Evolutionary conservation across 2,113 vertebrate genomes (phyloP).

Genomic region (Odocoileus virginianus): DNA sequence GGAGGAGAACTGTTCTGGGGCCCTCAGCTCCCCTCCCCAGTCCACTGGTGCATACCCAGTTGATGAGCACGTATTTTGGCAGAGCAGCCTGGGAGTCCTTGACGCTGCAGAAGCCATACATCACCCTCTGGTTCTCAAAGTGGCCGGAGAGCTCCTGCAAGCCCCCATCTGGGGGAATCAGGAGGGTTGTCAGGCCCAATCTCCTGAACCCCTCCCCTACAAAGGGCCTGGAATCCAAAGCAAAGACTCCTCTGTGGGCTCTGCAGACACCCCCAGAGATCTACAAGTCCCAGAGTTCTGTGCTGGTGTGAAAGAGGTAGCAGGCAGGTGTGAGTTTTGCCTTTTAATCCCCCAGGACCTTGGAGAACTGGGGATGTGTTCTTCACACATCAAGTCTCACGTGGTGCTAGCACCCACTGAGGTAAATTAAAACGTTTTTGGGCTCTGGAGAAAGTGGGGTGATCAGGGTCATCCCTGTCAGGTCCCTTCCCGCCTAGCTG

Average conservation of each 20-base stretch:
- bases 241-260: background rate
- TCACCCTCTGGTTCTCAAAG: slow-evolving; percentile 94
- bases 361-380: background rate
- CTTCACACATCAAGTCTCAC: slow-evolving; percentile 12
- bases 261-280: background rate
- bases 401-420: background rate
- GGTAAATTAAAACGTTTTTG: background rate
- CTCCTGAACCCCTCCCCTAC: background rate
- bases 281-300: background rate
- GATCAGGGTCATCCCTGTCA: background rate
- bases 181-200: background rate
- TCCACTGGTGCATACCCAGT: slow-evolving; percentile 88
- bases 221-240: background rate
- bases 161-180: slow-evolving; percentile 86
- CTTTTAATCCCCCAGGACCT: background rate
- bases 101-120: slow-evolving; percentile 99
- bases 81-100: slow-evolving; percentile 91
- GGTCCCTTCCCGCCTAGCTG: background rate
- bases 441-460: background rate
- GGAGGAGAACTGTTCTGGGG: background rate
- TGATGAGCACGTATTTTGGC: slow-evolving; percentile 97
- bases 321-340: background rate
- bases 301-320: background rate
- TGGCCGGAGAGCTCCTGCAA: slow-evolving; percentile 90
- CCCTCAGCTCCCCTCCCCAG: background rate